Percentiles rank a stretch among this genome's conserved stretches.
phyloP scores from a whole-genome alignment of 2,113 vertebrate genomes.

The Corydoras maculifer region DNA sequence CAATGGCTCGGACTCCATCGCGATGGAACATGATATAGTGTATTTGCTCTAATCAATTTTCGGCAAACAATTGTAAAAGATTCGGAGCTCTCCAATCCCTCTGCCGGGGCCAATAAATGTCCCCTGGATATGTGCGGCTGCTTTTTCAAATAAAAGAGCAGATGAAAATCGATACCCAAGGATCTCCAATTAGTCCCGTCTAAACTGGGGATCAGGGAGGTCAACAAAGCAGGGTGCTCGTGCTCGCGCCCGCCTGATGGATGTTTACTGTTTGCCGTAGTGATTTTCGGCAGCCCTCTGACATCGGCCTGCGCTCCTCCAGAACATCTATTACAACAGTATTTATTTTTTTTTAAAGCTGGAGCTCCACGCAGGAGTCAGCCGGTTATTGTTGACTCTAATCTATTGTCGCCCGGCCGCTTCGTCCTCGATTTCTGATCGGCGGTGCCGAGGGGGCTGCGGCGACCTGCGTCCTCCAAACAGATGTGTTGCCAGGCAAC shows the following conservation, averaged over 20 bases:
- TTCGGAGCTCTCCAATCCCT: constrained; percentile 9
- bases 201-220: constrained; percentile 64
- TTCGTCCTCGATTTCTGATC: constrained; percentile 21
- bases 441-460: constrained; percentile 21
- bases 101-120: constrained; percentile 31
- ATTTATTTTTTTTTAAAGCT: constrained; percentile 22
- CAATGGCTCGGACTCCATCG: constrained; percentile 14
- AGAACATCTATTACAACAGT: constrained; percentile 37
- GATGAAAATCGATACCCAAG: constrained; percentile 74
- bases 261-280: constrained; percentile 70
- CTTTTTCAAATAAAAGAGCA: constrained; percentile 63
- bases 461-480: constrained; percentile 28
- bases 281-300: constrained; percentile 60
- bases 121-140: constrained; percentile 35
- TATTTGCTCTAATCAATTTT: constrained; percentile 40
- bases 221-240: constrained; percentile 61
- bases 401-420: constrained; percentile 3
- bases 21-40: constrained; percentile 23
- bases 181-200: constrained; percentile 65
- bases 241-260: constrained; percentile 34
- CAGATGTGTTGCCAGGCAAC: constrained; percentile 51
- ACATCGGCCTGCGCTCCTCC: constrained; percentile 57
- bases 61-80: constrained; percentile 34
- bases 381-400: constrained; percentile 9
- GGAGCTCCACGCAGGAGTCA: constrained; percentile 1